Base-by-base conservation (phyloP, 2,797 vertebrate species). In the Sus cebifrons region DNA sequence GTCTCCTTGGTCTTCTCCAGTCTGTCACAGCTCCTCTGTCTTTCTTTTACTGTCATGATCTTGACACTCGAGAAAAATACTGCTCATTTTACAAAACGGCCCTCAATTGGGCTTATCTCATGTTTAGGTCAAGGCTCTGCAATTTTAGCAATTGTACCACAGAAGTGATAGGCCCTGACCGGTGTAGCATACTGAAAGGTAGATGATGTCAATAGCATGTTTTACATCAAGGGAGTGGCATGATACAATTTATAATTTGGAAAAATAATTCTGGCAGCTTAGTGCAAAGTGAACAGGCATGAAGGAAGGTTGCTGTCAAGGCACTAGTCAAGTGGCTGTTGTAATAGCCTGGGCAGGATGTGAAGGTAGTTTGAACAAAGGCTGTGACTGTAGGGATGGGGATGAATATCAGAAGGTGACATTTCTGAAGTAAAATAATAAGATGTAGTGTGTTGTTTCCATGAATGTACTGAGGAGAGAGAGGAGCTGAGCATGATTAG, bases 401-500 rank as follows among this genome's bases (percentile, higher is more conserved):
- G 27, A 20, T 86, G 16, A 73, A 94, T 85, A 17, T 44, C 65
- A 52, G 75, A 91, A 65, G 54, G 36, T 89, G 77, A 94, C 49
- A 81, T 79, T 82, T 49, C 12, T 29, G 16, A 90, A 87, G 18
- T 54, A 64, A 91, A 96, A 78, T 13, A 21, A 36, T 52, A 74
- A 29, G 32, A 88, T 62, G 32, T 64, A 25, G 32, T 12, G 20
- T 8, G 6, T 25, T 88, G 32, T 62, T 93, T 94, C 71, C 68
- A 29, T 36, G 4, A 58, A 27, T 62, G 62, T 29, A 83, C 5
- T 36, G 68, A 67, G 44, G 44, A 40, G 58, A 91, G n/a, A 65
- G 15, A 85, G 32, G 49, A 90, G 36, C 14, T 58, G 36, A 78
- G 52, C 29, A n/a, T 56, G 74, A 74, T 70, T 60, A 78, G n/a